A percentile compares a stretch with the other conserved stretches of the same genome.
Evolutionary conservation across 2,888 invertebrate genomes (phyloP).

Genomic region (Lamellibrachia columna): DNA sequence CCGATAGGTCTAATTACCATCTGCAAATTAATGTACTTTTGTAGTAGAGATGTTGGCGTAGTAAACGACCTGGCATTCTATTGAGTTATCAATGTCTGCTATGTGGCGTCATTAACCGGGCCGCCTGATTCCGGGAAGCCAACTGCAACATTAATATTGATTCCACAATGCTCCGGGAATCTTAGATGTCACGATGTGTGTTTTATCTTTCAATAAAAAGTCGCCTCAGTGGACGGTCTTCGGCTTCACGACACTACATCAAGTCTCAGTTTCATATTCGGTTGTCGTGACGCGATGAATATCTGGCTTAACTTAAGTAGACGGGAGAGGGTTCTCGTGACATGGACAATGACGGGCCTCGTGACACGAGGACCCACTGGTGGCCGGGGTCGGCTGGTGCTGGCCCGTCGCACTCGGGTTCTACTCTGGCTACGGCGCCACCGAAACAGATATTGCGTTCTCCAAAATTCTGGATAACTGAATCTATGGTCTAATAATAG

Average conservation of each 20-base stretch:
- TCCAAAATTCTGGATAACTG: no score
- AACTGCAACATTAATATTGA: not conserved
- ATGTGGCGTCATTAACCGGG: not conserved
- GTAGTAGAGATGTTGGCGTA: not conserved
- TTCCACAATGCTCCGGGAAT: not conserved
- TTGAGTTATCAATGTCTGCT: no score
- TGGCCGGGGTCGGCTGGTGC: not conserved
- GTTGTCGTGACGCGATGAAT: not conserved
- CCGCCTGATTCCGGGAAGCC: not conserved
- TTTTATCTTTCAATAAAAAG: conserved; percentile 9
- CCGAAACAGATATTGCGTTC: no score
- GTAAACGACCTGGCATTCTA: not conserved
- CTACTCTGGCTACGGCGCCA: no score
- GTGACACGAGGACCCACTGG: not conserved
- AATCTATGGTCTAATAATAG: no score
- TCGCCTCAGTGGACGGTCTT: not conserved
- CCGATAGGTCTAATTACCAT: no score
- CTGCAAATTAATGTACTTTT: no score
- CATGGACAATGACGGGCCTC: not conserved
- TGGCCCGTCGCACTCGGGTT: not conserved
- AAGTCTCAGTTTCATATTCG: not conserved
- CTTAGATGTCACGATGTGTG: not conserved
- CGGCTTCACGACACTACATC: not conserved
- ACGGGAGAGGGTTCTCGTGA: not conserved
- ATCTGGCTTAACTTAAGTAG: not conserved